Evolutionary conservation across 2,113 vertebrate species (phyloP).

Genomic region (Chaetops frenatus): DNA sequence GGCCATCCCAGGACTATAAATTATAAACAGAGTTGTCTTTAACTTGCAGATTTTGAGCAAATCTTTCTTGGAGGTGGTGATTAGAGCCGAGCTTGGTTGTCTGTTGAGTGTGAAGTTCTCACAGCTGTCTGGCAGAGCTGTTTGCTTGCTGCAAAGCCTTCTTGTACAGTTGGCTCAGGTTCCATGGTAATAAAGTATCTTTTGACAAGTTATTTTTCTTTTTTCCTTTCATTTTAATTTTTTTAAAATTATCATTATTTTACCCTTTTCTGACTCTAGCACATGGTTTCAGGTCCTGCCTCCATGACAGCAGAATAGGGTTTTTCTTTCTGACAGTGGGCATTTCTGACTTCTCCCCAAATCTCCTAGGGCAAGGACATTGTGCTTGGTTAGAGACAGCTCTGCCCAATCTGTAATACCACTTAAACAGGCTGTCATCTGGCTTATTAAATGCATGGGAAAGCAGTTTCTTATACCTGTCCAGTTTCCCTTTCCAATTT

Average conservation of each 20-base stretch:
- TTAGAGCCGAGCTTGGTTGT: background rate
- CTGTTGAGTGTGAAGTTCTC: slow-evolving; percentile 38
- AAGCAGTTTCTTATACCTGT: background rate
- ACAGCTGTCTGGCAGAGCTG: slow-evolving; percentile 44
- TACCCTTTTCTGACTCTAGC: background rate
- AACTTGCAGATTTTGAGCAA: slow-evolving; percentile 6
- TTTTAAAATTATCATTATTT: background rate
- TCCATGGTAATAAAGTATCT: background rate
- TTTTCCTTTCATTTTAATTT: background rate
- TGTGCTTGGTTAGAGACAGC: background rate
- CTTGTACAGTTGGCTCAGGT: slow-evolving; percentile 3
- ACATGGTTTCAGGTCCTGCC: background rate
- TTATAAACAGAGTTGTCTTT: background rate
- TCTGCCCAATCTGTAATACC: background rate
- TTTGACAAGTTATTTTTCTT: background rate
- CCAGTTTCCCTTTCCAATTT: background rate
- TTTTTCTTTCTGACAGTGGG: background rate
- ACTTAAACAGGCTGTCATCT: background rate
- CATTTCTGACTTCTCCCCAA: background rate
- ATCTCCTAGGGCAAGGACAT: background rate
- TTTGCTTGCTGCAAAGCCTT: background rate
- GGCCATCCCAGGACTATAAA: background rate
- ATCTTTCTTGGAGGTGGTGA: background rate
- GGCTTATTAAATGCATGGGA: background rate
- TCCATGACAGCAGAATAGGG: background rate